Percentiles rank a stretch among this genome's conserved stretches.
Evolutionary conservation across 2,797 vertebrate species (phyloP).

Genomic region (Pampus argenteus): DNA sequence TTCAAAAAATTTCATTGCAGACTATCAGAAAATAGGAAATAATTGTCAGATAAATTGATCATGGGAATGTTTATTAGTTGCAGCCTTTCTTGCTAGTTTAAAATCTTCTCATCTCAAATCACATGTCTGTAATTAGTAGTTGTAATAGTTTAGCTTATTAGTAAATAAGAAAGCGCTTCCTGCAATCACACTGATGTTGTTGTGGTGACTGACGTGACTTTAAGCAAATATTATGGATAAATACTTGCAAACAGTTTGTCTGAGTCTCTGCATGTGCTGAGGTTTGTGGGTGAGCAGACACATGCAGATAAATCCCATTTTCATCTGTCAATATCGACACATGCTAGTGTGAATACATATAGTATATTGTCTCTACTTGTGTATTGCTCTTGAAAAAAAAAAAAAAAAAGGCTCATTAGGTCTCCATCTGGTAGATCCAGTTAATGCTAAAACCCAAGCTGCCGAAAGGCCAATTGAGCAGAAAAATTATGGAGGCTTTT

Average conservation of each 20-base stretch:
- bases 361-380: conserved; percentile 82
- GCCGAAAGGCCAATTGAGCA: conserved; percentile 89
- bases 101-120: not conserved
- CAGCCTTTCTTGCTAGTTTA: not conserved
- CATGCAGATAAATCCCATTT: conserved; percentile 39
- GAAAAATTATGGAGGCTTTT: conserved; percentile 83
- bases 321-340: conserved; percentile 58
- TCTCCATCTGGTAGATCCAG: conserved; percentile 87
- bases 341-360: conserved; percentile 67
- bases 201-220: not conserved
- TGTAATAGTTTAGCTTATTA: too few relatives aligned
- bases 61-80: not conserved
- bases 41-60: not conserved
- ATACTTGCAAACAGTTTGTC: conserved; percentile 18
- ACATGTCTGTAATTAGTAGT: not conserved
- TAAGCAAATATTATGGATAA: not conserved
- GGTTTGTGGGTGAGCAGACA: conserved; percentile 21
- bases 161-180: not conserved
- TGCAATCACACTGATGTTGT: not conserved
- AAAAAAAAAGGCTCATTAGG: conserved; percentile 87
- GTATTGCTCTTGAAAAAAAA: conserved; percentile 79
- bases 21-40: too few relatives aligned
- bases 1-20: not conserved
- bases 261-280: not conserved
- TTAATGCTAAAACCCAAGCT: conserved; percentile 88